Base-by-base conservation (phyloP, 2,888 invertebrate species). In the Andrena camellia region DNA sequence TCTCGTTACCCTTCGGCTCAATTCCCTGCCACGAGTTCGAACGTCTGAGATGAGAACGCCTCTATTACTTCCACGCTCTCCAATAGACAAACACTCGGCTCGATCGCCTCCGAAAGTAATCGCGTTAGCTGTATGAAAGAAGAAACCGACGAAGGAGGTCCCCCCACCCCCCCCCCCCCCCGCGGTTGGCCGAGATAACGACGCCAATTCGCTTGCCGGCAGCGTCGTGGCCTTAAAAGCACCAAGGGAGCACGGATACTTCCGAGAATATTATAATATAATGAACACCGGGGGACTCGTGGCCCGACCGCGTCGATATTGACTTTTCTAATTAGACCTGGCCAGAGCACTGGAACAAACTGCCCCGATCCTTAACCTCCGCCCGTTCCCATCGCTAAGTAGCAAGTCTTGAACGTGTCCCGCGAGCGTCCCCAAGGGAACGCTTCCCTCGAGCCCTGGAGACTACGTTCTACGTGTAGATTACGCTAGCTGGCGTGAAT, bases 261-360 rank as follows among this genome's bases (percentile, higher is more conserved):
- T 78, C 81, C 74, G 66, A 81, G 86, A 82, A 89, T 89, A 90
- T 90, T 90, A 85, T 89, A 89, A 90, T 90, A 83, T 85, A 90
- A 91, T 80, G 88, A 87, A 86, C 85, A 86, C 60, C 86, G 59
- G 60, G 89, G 90, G 90, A 89, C 78, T 68, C 57, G 68, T 70
- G 75, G 62, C 74, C 72, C 60, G 69, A 71, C 74, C 77, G 81
- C 77, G 84, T 89, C 90, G 88, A 91, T 91, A 91, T 91, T 89
- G 90, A 90, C 89, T 91, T 91, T 91, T 88, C 89, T 90, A 91
- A 89, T 90, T 90, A 89, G 89, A 89, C 81, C 73, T 81, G 83
- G 79, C 84, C 86, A 57, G 84, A 73, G 84, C 82, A 81, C 74
- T 76, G 86, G 84, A 89, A 89, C 87, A 85, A 86, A 90, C 84